A percentile compares a stretch with the other conserved stretches of the same genome.
Evolutionary conservation across 1,140 invertebrate species (phyloP).

Genomic region (Zaprionus tsacasi): DNA sequence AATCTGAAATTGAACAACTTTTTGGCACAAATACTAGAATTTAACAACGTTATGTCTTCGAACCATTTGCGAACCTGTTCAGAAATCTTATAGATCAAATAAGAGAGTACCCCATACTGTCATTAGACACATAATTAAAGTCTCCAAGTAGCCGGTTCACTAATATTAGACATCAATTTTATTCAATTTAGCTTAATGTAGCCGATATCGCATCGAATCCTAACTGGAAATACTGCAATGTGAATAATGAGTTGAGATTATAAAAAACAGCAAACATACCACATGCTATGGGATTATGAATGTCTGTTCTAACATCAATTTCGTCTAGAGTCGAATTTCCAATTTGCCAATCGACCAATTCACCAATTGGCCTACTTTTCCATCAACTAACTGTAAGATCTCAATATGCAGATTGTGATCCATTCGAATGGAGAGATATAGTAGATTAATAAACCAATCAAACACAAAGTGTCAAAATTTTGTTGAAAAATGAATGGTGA

Average conservation of each 20-base stretch:
- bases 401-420: constrained; percentile 14
- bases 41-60: background rate
- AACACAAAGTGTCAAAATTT: constrained; percentile 13
- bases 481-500: constrained; percentile 11
- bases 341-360: background rate
- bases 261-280: background rate
- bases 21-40: background rate
- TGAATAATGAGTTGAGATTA: constrained; percentile 1
- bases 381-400: constrained; percentile 17
- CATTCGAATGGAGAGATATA: background rate
- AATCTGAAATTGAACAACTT: no score
- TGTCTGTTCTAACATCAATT: background rate
- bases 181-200: background rate
- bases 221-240: background rate
- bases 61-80: background rate
- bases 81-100: background rate
- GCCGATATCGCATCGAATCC: background rate
- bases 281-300: constrained; percentile 12
- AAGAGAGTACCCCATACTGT: background rate
- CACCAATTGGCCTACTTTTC: constrained; percentile 16
- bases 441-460: constrained; percentile 17
- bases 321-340: background rate
- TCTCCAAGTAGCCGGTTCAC: constrained; percentile 1
- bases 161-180: background rate
- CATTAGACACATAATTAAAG: background rate